These are phyloP conservation scores for Molothrus aeneus DNA, from an alignment of 2,797 vertebrate genomes.

Conservation along the genomic window DNA sequence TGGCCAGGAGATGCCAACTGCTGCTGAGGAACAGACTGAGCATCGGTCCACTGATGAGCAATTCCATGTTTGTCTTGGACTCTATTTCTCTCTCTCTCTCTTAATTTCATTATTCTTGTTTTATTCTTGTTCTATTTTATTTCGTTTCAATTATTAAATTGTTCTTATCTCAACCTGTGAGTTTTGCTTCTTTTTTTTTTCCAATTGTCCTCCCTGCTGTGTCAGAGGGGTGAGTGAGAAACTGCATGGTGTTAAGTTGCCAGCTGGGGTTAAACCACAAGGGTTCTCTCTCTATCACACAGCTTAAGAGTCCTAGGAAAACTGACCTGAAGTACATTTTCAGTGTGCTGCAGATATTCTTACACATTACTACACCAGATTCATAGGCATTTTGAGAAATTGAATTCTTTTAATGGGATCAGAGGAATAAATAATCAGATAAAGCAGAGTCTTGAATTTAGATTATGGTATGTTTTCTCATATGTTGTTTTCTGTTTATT, in stretches of 20 bases:
- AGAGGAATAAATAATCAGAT: neutral
- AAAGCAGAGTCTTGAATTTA: neutral
- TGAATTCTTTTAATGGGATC: neutral
- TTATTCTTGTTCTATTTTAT: neutral
- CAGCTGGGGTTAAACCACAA: neutral
- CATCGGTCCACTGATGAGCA: neutral
- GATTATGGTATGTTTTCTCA: neutral
- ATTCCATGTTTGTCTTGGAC: neutral
- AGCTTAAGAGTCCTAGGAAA: neutral
- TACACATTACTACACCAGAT: neutral
- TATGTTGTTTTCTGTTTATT: neutral
- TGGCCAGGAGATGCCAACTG: neutral
- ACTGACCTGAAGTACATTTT: neutral
- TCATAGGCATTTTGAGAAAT: neutral
- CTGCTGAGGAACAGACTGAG: neutral
- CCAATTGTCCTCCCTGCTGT: accelerated
- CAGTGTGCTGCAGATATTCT: neutral
- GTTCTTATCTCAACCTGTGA: accelerated
- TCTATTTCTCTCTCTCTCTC: neutral
- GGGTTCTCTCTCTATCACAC: neutral
- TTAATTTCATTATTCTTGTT: neutral
- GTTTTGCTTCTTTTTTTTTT: neutral
- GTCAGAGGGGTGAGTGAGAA: neutral
- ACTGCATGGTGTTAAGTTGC: neutral
- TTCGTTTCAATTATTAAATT: neutral